phyloP scores from a whole-genome alignment of 2,888 invertebrate species.

The Osedax fenrisi region DNA sequence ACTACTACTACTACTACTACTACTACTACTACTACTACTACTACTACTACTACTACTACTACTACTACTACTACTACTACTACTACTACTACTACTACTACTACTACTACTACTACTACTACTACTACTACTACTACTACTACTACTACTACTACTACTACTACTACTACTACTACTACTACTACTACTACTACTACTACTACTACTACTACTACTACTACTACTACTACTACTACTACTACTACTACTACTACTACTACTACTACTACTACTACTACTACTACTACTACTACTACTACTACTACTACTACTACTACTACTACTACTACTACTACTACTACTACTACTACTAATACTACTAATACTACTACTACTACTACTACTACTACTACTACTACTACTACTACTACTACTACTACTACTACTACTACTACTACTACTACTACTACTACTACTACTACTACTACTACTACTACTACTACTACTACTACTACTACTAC shows the following conservation, averaged over 20 bases:
- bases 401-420: constrained; percentile 2
- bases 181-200: neutral
- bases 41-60: neutral
- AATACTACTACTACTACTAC: neutral
- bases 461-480: constrained; percentile 2
- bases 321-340: neutral
- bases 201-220: neutral
- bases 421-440: constrained; percentile 2
- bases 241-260: neutral
- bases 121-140: too few species aligned
- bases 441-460: neutral
- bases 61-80: too few species aligned
- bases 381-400: neutral
- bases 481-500: neutral
- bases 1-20: neutral
- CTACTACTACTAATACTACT: too few species aligned
- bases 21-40: neutral
- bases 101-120: too few species aligned
- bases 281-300: neutral
- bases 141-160: neutral
- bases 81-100: too few species aligned
- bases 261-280: neutral
- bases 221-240: neutral
- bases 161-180: neutral
- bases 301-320: neutral